Percentiles rank a stretch among this genome's conserved stretches.
phyloP scores from a whole-genome alignment of 2,113 vertebrate species.

The Bufo gargarizans region DNA sequence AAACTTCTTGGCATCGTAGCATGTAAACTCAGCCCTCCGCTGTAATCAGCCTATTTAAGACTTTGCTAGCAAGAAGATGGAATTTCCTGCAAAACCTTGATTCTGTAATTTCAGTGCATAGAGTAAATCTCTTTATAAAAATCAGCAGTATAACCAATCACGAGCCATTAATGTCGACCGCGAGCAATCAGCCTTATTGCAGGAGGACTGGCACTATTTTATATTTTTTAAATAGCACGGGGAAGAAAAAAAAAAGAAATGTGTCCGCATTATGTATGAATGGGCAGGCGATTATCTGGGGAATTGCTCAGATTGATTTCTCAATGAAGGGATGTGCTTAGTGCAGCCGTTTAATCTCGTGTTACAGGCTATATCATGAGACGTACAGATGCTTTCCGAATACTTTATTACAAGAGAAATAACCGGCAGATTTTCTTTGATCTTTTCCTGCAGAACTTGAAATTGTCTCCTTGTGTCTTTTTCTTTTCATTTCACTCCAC shows the following conservation, averaged over 20 bases:
- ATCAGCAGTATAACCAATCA: slow-evolving; percentile 30
- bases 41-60: not conserved
- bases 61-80: not conserved
- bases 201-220: slow-evolving; percentile 32
- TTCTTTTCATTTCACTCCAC: slow-evolving; percentile 35
- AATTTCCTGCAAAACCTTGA: not conserved
- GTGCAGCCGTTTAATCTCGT: slow-evolving; percentile 48
- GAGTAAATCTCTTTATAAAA: slow-evolving; percentile 17
- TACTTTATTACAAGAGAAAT: slow-evolving; percentile 44
- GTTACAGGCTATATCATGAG: slow-evolving; percentile 35
- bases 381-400: slow-evolving; percentile 56
- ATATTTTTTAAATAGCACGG: slow-evolving; percentile 44
- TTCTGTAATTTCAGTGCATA: not conserved
- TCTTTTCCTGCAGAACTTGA: slow-evolving; percentile 24
- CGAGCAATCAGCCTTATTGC: slow-evolving; percentile 49
- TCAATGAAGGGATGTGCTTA: slow-evolving; percentile 57
- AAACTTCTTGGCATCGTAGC: not conserved
- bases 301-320: slow-evolving; percentile 58
- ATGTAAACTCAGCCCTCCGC: not conserved
- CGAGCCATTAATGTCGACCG: slow-evolving; percentile 14
- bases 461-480: slow-evolving; percentile 13
- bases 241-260: slow-evolving; percentile 55
- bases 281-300: slow-evolving; percentile 46
- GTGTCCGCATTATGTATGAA: slow-evolving; percentile 50
- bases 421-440: slow-evolving; percentile 2